Evolutionary conservation across 2,888 invertebrate species (phyloP), one percentile per base, ranked within the genome.

Genomic region (Malacosoma neustria): DNA sequence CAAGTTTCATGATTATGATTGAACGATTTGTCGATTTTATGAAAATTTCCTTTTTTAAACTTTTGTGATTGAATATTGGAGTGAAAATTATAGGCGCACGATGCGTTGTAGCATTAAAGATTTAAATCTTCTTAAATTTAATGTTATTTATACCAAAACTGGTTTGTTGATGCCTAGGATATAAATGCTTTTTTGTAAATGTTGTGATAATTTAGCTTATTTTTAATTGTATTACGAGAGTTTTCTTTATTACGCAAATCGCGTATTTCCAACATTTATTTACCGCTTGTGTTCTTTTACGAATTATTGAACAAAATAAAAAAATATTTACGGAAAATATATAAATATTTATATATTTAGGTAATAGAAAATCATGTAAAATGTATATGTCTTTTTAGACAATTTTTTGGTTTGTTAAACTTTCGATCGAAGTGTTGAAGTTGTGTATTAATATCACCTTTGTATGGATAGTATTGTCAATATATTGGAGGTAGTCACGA

Each of bases 81-180:
- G n/a, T n/a, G n/a, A n/a, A n/a, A n/a, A n/a, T n/a, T n/a, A n/a
- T n/a, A n/a, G n/a, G n/a, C n/a, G n/a, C n/a, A n/a, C n/a, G n/a
- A n/a, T n/a, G n/a, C n/a, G n/a, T n/a, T n/a, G 9, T 7, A 22
- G 22, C 5, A 22, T 22, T 22, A 22, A 22, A 5, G 5, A 22
- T 22, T 22, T 22, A 22, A 22, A 22, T 22, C 5, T 22, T 22
- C n/a, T 22, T 22, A 9, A 7, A 62, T 73, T 72, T 72, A 68
- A 65, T 71, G 64, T 63, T 72, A 67, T 70, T n/a, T 71, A 65
- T 64, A 69, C 61, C 62, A 64, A 65, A 64, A 67, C 54, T 58
- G 50, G 64, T 61, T 61, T 64, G 58, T 65, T 55, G 54, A 58
- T 54, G 54, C 57, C 57, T 58, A 57, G 55, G 49, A 46, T 40